A percentile compares a stretch with the other conserved stretches of the same genome.
Conservation (phyloP, 2,113 vertebrate genomes). For the Taxidea taxus region DNA sequence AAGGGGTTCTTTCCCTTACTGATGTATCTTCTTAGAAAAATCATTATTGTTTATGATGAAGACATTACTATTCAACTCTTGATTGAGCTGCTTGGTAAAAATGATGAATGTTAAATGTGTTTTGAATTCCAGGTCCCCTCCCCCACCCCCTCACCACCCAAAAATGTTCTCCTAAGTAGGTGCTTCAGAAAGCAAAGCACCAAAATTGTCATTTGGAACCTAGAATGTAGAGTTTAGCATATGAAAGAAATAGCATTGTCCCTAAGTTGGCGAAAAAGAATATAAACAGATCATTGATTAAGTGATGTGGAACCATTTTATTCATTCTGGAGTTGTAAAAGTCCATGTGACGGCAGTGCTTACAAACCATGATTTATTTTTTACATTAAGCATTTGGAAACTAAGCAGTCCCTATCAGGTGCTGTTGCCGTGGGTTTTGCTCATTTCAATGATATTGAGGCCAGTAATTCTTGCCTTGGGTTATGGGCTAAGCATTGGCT, state of each 20-base stretch:
- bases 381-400: conserved; percentile 51
- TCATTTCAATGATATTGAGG: neutral
- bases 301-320: conserved; percentile 44
- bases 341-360: neutral
- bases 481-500: neutral
- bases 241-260: conserved; percentile 53
- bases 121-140: neutral
- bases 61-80: conserved; percentile 18
- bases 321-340: conserved; percentile 49
- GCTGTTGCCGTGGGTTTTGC: neutral
- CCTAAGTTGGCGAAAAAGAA: conserved; percentile 32
- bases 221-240: conserved; percentile 52
- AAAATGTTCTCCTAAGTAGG: conserved; percentile 7
- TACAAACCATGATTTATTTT: conserved; percentile 54
- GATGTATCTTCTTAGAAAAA: neutral
- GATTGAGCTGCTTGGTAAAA: conserved; percentile 1
- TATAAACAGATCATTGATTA: conserved; percentile 50
- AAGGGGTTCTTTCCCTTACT: neutral
- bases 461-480: neutral
- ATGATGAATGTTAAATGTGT: neutral
- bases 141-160: neutral
- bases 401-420: neutral
- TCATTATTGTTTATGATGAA: neutral
- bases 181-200: conserved; percentile 41
- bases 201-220: conserved; percentile 20